Base-by-base conservation (phyloP, 2,888 invertebrate genomes). In the Conops quadrifasciatus region DNA sequence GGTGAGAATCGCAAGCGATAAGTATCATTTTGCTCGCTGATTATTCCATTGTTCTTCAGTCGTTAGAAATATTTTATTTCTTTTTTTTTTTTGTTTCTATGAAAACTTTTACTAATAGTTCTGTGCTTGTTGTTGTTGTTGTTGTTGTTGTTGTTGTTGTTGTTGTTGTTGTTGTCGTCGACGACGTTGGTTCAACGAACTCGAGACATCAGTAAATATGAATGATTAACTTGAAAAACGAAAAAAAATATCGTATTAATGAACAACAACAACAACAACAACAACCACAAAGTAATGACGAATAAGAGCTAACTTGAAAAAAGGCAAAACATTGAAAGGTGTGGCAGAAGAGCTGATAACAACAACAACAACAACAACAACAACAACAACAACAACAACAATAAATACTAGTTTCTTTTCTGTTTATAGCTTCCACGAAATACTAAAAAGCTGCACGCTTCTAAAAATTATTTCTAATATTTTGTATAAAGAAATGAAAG, bases 401-500 rank as follows among this genome's bases (percentile, higher is more conserved):
- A 65, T 43, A 53, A 28, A 53, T 65, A 19, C 1, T 60, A 43
- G 75, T 75, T 75, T 75, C 30, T 19, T 51, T 28, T n/a, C 11
- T 26, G 11, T 19, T 36, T 21, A 66, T 36, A n/a, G 43, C 30
- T 66, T 66, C 64, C 16, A 53, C 36, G 36, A 36, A 36, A 36
- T 36, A 36, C 36, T 36, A 36, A 36, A 36, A 36, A 36, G 9
- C 36, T 4, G n/a, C n/a, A 80, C 85, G 85, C 83, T 84, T n/a
- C 84, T 82, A 79, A 84, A 84, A 85, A 84, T 84, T 84, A 84
- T 85, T 77, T 79, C 83, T 80, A 82, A n/a, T n/a, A n/a, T n/a
- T n/a, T n/a, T n/a, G 79, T 78, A 80, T 79, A 79, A 75, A n/a
- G n/a, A n/a, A n/a, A n/a, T n/a, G n/a, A n/a, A n/a, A n/a, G n/a